Evolutionary conservation across 2,797 vertebrate genomes (phyloP), one percentile per base, ranked within the genome.

Genomic region (Pogoniulus pusillus): DNA sequence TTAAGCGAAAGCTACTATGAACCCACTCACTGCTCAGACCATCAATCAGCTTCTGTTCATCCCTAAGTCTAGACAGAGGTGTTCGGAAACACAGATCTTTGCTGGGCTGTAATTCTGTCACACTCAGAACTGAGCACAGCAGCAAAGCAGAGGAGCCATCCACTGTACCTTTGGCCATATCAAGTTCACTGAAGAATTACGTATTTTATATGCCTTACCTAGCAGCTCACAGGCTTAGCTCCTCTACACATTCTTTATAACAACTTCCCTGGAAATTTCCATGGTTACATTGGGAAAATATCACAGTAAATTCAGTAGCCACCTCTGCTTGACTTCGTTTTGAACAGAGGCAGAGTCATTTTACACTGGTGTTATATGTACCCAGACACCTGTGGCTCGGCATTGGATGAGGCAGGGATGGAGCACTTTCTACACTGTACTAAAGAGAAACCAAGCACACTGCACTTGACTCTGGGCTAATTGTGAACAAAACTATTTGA

Each of bases 401-500:
- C 9, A 34, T 3, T 45, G 7, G 9, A 41, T 18, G 17, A 73
- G 12, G 26, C 29, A 19, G 12, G 8, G 27, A 23, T 29, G 32
- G 17, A 24, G 2, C 7, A 7, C 2, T 64, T 82, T 29, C 29
- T 13, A 14, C 0, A 0, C 5, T 55, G 17, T 10, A n/a, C 7
- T 59, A 39, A 39, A 18, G 12, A 87, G 32, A 7, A 84, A 19
- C 4, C 35, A 13, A 6, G 7, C 55, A n/a, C 63, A n/a, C 7
- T 62, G 23, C 12, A 55, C 19, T 41, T 26, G 9, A 54, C 57
- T n/a, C 29, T 39, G 47, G 24, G 43, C 3, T 13, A 71, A 64
- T 1, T 0, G 0, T 45, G 26, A 51, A 11, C 54, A 90, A 82
- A 57, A 0, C 2, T 29, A 2, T 57, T 11, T 30, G 12, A 49